Conservation (phyloP, 37 sponge, comb jelly and placozoan species). For the Hormiphora californensis region DNA sequence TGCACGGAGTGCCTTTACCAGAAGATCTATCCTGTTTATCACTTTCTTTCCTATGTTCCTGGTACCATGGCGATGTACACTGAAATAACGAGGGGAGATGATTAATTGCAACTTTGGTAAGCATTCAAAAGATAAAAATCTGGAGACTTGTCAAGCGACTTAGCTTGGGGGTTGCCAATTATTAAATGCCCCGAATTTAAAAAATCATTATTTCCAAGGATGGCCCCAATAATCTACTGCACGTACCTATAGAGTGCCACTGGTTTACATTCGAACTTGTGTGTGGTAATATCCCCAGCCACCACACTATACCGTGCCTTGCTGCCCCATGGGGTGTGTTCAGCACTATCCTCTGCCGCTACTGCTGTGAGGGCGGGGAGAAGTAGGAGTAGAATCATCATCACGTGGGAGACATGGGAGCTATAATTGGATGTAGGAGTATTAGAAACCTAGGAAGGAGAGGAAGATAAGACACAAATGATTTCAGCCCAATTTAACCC, state of each 20-base stretch:
- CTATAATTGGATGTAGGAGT: no score
- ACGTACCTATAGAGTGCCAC: not conserved
- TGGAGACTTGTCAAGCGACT: no score
- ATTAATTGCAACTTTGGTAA: no score
- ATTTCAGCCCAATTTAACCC: no score
- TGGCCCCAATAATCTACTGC: no score
- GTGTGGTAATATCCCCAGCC: not conserved
- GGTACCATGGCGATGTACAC: constrained; percentile 45
- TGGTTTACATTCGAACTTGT: constrained; percentile 31
- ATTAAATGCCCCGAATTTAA: no score
- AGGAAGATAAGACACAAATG: no score
- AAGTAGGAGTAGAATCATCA: not conserved
- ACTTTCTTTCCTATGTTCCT: constrained; percentile 17
- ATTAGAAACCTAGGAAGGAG: no score
- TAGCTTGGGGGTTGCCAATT: no score
- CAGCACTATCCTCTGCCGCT: not conserved
- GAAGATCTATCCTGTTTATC: not conserved
- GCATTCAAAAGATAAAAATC: no score
- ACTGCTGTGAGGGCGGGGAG: not conserved
- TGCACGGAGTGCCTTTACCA: not conserved
- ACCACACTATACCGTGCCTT: constrained; percentile 1
- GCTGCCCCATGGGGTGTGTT: constrained; percentile 1
- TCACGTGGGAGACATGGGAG: no score
- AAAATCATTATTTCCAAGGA: no score
- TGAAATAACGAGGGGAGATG: not conserved